Conservation (phyloP, 2,888 invertebrate species). For the Thalpophila matura region DNA sequence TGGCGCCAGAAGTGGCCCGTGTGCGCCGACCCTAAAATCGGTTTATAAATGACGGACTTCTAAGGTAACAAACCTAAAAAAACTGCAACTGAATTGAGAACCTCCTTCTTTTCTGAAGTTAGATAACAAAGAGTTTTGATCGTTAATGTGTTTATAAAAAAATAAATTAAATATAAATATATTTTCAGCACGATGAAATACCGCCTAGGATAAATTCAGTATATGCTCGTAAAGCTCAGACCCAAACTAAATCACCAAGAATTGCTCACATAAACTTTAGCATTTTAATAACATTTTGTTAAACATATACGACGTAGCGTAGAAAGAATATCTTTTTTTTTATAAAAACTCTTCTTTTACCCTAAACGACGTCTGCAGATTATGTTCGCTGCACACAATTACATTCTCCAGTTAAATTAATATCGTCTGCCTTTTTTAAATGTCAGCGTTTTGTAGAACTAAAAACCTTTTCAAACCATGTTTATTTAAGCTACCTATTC, state of each 20-base stretch:
- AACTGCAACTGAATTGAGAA: too few species aligned
- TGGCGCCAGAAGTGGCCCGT: too few species aligned
- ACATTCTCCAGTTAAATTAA: constrained; percentile 50
- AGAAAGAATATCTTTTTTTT: constrained; percentile 2
- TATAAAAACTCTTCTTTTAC: constrained; percentile 5
- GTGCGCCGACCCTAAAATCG: too few species aligned
- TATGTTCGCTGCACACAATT: constrained; percentile 37
- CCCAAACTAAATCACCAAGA: neutral
- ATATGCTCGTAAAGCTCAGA: neutral
- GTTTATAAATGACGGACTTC: too few species aligned
- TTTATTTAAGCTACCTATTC: constrained; percentile 35
- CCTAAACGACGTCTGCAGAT: constrained; percentile 31
- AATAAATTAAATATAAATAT: too few species aligned
- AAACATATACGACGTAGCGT: neutral
- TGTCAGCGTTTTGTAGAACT: constrained; percentile 30
- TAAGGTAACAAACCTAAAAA: too few species aligned
- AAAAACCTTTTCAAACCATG: constrained; percentile 25
- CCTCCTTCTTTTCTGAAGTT: too few species aligned
- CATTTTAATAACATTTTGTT: neutral
- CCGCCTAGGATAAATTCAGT: too few species aligned
- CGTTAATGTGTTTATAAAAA: too few species aligned
- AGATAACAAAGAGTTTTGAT: too few species aligned
- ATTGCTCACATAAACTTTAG: neutral
- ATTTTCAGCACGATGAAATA: too few species aligned
- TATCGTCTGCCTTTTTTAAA: constrained; percentile 5